Conservation (phyloP, 2,797 vertebrate species). For the Meriones psammophilus region DNA sequence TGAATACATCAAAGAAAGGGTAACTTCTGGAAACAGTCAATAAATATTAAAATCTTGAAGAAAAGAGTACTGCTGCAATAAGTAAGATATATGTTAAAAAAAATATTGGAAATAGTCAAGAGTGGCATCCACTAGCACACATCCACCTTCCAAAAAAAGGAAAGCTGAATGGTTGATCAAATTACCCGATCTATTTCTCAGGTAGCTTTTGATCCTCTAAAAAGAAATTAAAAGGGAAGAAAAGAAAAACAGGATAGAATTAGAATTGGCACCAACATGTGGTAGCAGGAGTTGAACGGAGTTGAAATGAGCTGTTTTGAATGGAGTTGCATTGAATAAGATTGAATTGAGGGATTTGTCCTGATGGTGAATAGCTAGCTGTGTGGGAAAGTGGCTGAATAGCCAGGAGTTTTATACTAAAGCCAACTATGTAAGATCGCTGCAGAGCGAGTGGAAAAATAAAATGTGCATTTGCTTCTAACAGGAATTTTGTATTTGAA, state of each 20-base stretch:
- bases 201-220: slow-evolving; percentile 71
- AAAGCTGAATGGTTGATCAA: slow-evolving; percentile 71
- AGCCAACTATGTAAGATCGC: slow-evolving; percentile 60
- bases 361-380: slow-evolving; percentile 73
- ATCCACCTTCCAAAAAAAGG: slow-evolving; percentile 63
- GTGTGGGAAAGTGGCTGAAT: slow-evolving; percentile 64
- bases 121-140: slow-evolving; percentile 50
- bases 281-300: slow-evolving; percentile 69
- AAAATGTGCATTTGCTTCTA: slow-evolving; percentile 61
- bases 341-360: slow-evolving; percentile 73
- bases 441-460: slow-evolving; percentile 63
- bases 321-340: slow-evolving; percentile 71
- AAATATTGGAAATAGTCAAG: slow-evolving; percentile 51
- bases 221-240: slow-evolving; percentile 1
- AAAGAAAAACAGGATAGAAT: slow-evolving; percentile 60
- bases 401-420: slow-evolving; percentile 61
- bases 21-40: slow-evolving; percentile 73
- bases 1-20: slow-evolving; percentile 56
- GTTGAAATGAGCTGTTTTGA: slow-evolving; percentile 72
- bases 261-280: slow-evolving; percentile 76
- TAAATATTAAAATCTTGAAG: slow-evolving; percentile 65
- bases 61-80: slow-evolving; percentile 57
- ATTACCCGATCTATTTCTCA: slow-evolving; percentile 74
- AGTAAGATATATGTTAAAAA: slow-evolving; percentile 65
- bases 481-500: slow-evolving; percentile 47